Base-by-base conservation (phyloP, 2,113 vertebrate species). In the Eulemur rufifrons region DNA sequence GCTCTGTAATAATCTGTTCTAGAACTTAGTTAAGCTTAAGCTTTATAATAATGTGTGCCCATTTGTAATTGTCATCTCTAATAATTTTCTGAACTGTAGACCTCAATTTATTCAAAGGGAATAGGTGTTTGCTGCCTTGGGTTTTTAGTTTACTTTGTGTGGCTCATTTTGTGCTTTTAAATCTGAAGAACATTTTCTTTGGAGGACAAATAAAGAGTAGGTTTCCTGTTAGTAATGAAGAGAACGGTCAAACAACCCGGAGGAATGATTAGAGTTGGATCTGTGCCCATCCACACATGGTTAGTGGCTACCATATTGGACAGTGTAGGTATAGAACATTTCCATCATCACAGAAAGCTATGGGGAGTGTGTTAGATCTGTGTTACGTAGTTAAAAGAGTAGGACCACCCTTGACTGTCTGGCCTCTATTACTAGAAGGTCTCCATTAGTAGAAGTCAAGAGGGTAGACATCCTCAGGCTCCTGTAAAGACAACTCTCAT, bases 111-210 rank as follows among this genome's bases (percentile, higher is more conserved):
- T 91, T 69, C 25, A 64, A 78, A 95, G 37, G n/a, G 42, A 56
- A 66, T 25, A 96, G 50, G 21, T 54, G 18, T 50, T 63, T 8
- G 6, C 32, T 93, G 32, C 45, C 13, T 71, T 54, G 59, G 59
- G 50, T 3, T 94, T 85, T 59, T 89, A 42, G 32, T 86, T 14
- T 63, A 18, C 87, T 88, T 94, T 73, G 42, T 45, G 42, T 66
- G 39, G 80, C 77, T 92, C n/a, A 86, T 61, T 69, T 18, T 88
- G 3, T 64, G 52, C 17, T 85, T 95, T 64, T 8, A 74, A 54
- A 77, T 21, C 91, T 56, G 78, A 91, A 61, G n/a, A 83, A 10
- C 1, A 12, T 89, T 94, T 91, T 92, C 78, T 89, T 80, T 83
- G 92, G 54, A 78, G 90, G 37, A 59, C 76, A 87, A 77, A 64